Base-by-base conservation (phyloP, 2,113 vertebrate genomes). In the Erpornis zantholeuca region DNA sequence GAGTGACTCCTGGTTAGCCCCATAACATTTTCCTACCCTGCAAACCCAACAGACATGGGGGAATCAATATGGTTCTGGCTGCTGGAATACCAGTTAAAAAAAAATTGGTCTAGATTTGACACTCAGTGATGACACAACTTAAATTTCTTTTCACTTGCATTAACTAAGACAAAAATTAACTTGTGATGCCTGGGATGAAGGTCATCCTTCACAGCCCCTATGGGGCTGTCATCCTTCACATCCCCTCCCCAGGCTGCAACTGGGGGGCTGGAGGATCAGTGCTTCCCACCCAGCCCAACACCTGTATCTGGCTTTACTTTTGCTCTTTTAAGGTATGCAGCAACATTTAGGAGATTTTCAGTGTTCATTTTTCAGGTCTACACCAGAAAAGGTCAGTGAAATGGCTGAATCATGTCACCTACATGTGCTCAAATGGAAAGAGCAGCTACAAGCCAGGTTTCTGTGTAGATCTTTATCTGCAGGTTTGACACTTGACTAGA, bases 171-270 rank as follows among this genome's bases (percentile, higher is more conserved):
- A 77, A 85, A 93, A 92, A 47, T 8, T 33, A 73, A 49, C 11
- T 1, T 1, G 6, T 1, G 1, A 36, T 60, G 12, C 4, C 20
- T 10, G 6, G 31, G 31, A 52, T 23, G 22, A 77, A 86, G 25
- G 9, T 10, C 27, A 69, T 53, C 56, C 45, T 82, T 38, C 22
- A 9, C 23, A 76, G 6, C 5, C 25, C 1, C 28, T 24, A 4
- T 3, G 8, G n/a, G n/a, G n/a, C n/a, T n/a, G 9, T 10, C 27
- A 69, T 53, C 56, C 45, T 82, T 38, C 22, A 9, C 23, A 76
- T 6, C 5, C 25, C 1, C 28, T 24, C n/a, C n/a, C n/a, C n/a
- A 4, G 8, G 10, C 35, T 69, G 28, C 22, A 70, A 5, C 15
- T 18, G 16, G 15, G 3, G 24, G 75, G 7, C 3, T 64, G 35